Base-by-base conservation (phyloP, 2,888 invertebrate species). In the Tetheella fluctuosa region DNA sequence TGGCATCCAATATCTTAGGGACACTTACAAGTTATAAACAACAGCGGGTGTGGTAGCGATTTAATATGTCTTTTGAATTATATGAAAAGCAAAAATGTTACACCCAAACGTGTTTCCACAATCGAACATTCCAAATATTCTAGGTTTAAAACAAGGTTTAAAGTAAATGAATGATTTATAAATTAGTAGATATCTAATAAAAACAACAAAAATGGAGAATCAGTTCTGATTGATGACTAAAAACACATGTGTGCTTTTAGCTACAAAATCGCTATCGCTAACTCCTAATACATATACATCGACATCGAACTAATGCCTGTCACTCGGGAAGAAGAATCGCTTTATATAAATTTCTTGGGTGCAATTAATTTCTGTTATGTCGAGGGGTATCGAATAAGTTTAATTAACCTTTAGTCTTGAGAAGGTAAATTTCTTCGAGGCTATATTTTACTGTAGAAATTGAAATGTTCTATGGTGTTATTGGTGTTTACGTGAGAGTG, bases 301-400 rank as follows among this genome's bases (percentile, higher is more conserved):
- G 42, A 56, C 59, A 60, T 57, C 58, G 65, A 71, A 74, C 80
- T 82, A 85, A 84, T 80, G 83, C 84, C 84, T 85, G 87, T 88
- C 85, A 82, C 81, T 79, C 67, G 75, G 68, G 79, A 85, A 88
- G 88, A 89, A 86, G 88, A 88, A 91, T 90, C 77, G 84, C 83
- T 85, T 84, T 83, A 86, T 88, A 89, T 87, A 90, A 89, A 89
- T 90, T 81, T 88, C 83, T 81, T 73, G 58, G 74, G 77, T 84
- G 83, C 88, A 86, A 90, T 90, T 90, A 90, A 90, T 90, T 86
- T 84, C 72, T 79, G 84, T 86, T 85, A 84, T 86, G 83, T 85
- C 82, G 81, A 81, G 82, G 74, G 80, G 70, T 84, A 88, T 89
- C 85, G 83, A 76, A 68, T 76, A 64, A 77, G 75, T 81, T 86